Evolutionary conservation across 2,888 invertebrate species (phyloP), one percentile per base, ranked within the genome.

Genomic region (Noctua pronuba): DNA sequence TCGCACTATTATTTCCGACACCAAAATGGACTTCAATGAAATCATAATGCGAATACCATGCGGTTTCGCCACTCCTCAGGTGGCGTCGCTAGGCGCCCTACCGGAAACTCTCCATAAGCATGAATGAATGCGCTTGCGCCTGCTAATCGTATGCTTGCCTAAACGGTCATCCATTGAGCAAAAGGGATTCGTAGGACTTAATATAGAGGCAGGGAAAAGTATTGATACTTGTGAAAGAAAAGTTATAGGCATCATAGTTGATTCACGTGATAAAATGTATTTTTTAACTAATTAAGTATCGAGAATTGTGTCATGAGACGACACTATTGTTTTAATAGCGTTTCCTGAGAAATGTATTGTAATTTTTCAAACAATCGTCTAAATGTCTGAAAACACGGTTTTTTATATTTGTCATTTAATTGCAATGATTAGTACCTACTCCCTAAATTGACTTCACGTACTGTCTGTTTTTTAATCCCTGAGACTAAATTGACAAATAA

Each of bases 101-200:
- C 86, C 83, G 83, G 83, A 83, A 83, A 82, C 86, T 64, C 41
- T 46, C 83, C 83, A 85, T 83, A 81, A 62, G 16, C 28, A 85
- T 72, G 67, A 55, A 82, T 72, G 72, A 84, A 76, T 82, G 86
- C 86, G 72, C 69, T 8, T 60, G 62, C 86, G 85, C 64, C 41
- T 85, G 82, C 82, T 83, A 83, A 83, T 83, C 64, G 62, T 64
- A 24, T 52, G 41, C 38, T 31, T 6, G 24, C 85, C 68, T 83
- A 85, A 75, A 82, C 52, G 52, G 82, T 60, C 52, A 16, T 2
- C 68, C 82, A 85, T 85, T 83, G 82, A 83, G 67, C 58, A 60
- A 82, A 83, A 68, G 60, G 64, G 65, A 66, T 60, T 18, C 65
- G 64, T 38, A 46, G 10, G 7, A n/a, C 60, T 46, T 38, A n/a